Base-by-base conservation (phyloP, 1,140 invertebrate species). In the Homalodisca vitripennis region DNA sequence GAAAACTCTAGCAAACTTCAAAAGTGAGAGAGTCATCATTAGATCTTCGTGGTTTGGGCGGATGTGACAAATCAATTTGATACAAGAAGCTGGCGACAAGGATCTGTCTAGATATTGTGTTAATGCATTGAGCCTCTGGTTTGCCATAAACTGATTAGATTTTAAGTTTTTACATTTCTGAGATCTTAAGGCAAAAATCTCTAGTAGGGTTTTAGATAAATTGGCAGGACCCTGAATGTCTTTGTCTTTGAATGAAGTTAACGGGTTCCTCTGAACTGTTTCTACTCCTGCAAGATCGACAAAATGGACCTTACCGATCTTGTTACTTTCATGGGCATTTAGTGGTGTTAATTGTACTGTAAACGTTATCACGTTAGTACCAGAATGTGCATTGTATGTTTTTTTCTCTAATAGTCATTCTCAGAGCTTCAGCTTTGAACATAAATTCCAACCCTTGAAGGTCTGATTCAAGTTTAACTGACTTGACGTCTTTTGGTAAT, bases 241-340 rank as follows among this genome's bases (percentile, higher is more conserved):
- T 27, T 60, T 13, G 24, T 60, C 55, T 27, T 60, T 60, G 26
- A 60, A 27, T 27, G 55, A 60, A 29, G 55, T 60, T 2, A 27
- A 13, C 3, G 55, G 55, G n/a, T 60, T 60, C 29, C 55, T 26
- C 13, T 26, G 13, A 10, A 60, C 29, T 27, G 55, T 60, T 30
- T 60, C 55, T 26, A 60, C 26, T 3, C 55, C 55, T 27, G 55
- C 55, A 27, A 60, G 29, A 60, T 60, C 55, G 3, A 60, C 55
- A 60, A 60, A 60, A n/a, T 60, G 22, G 6, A 60, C 26, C n/a
- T 29, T 60, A 27, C 22, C 10, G 2, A 24, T 30, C 24, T 29
- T 60, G 24, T 60, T 27, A 10, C 22, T 13, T 27, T 60, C 55
- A 26, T 60, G 14, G 26, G 2, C 12, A 24, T 60, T 60, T 26